Conservation (phyloP, 2,888 invertebrate genomes). For the Elgonia sp. region DNA sequence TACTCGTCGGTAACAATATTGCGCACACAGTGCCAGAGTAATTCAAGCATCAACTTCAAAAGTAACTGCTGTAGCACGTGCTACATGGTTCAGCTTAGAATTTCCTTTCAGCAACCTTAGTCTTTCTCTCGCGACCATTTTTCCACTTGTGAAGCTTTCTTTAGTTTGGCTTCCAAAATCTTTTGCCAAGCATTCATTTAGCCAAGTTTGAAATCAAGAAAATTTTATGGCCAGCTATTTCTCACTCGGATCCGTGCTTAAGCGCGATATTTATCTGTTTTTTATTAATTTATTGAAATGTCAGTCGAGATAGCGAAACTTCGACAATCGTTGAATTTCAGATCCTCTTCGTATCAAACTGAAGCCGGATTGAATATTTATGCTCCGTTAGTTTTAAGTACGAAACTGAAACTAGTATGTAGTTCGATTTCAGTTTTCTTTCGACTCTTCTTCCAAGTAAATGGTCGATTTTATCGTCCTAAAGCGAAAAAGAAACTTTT, state of each 20-base stretch:
- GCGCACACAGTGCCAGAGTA: conserved; percentile 62
- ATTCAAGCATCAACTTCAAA: conserved; percentile 82
- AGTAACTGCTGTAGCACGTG: conserved; percentile 83
- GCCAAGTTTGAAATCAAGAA: conserved; percentile 49
- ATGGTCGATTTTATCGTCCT: conserved; percentile 76
- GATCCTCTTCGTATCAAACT: conserved; percentile 42
- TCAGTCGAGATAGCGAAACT: conserved; percentile 30
- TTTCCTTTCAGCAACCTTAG: conserved; percentile 54
- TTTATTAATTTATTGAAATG: conserved; percentile 61
- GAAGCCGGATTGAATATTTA: conserved; percentile 67
- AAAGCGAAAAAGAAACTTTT: conserved; percentile 77
- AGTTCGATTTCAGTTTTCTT: conserved; percentile 74
- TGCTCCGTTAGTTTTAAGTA: conserved; percentile 54
- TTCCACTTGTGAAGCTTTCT: conserved; percentile 62
- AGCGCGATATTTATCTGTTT: conserved; percentile 42
- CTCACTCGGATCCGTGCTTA: conserved; percentile 19
- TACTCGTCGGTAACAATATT: conserved; percentile 63
- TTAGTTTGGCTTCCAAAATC: conserved; percentile 59
- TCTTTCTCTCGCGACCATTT: conserved; percentile 57
- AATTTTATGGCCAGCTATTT: conserved; percentile 55
- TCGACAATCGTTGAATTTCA: conserved; percentile 48
- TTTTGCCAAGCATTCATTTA: conserved; percentile 59
- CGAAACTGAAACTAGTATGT: conserved; percentile 59
- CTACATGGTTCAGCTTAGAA: conserved; percentile 76
- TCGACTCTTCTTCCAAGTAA: conserved; percentile 66